These are phyloP conservation scores for Piaya cayana DNA, from an alignment of 2,113 vertebrate genomes.

Conservation along the genomic window DNA sequence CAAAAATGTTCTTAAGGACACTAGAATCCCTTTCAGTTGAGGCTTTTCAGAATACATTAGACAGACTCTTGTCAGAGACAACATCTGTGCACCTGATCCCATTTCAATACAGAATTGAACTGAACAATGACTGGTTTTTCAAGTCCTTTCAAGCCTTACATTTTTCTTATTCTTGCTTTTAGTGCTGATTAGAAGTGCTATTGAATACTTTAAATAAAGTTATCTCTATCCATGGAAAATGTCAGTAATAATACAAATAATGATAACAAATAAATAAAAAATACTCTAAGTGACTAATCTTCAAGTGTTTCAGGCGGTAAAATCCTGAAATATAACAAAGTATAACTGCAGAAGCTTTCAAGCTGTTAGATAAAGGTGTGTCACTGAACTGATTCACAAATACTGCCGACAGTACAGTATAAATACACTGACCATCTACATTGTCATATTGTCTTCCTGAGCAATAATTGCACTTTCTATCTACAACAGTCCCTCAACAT, in stretches of 20 bases:
- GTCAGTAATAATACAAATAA: not conserved
- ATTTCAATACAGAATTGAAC: not conserved
- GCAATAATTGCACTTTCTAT: not conserved
- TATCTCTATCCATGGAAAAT: not conserved
- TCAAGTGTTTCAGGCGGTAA: not conserved
- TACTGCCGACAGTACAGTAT: not conserved
- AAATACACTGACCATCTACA: not conserved
- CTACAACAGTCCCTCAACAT: not conserved
- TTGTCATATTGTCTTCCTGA: not conserved
- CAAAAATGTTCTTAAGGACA: not conserved
- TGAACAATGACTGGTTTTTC: not conserved
- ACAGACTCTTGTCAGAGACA: not conserved
- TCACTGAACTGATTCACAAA: not conserved
- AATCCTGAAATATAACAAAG: not conserved
- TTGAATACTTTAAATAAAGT: not conserved
- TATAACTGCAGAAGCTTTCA: not conserved
- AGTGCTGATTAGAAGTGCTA: not conserved
- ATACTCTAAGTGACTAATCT: not conserved
- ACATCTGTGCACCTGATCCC: not conserved
- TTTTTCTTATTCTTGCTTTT: not conserved
- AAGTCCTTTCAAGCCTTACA: not conserved
- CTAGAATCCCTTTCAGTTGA: not conserved
- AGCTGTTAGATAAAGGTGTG: not conserved
- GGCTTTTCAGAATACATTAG: not conserved
- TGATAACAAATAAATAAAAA: not conserved